These are phyloP conservation scores for Sus scrofa DNA, from an alignment of 2,113 vertebrate genomes.

Conservation along the genomic window T2T-Sscrofa CM000817.6:24833501-24834000, in stretches of 20 bases:
- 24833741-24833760: not conserved
- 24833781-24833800: not conserved
- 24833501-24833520: not conserved
- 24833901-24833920: not conserved
- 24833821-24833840: not conserved
- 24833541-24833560: not conserved
- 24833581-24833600: not conserved
- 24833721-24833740: not conserved
- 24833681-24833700: not conserved
- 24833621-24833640: not conserved
- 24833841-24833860: not conserved
- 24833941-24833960: not conserved
- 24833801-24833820: not conserved
- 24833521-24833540: not conserved
- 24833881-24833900: not conserved
- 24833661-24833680: not conserved
- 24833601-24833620: not conserved
- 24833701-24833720: not conserved
- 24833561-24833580: not conserved
- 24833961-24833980: not conserved
- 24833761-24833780: not conserved
- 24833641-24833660: not conserved
- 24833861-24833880: slow-evolving; percentile 52
- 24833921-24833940: not conserved
- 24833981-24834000: not conserved